Conservation (phyloP, 37 sponge, comb jelly and placozoan species). For the Chondrilla cf. caribensis region DNA sequence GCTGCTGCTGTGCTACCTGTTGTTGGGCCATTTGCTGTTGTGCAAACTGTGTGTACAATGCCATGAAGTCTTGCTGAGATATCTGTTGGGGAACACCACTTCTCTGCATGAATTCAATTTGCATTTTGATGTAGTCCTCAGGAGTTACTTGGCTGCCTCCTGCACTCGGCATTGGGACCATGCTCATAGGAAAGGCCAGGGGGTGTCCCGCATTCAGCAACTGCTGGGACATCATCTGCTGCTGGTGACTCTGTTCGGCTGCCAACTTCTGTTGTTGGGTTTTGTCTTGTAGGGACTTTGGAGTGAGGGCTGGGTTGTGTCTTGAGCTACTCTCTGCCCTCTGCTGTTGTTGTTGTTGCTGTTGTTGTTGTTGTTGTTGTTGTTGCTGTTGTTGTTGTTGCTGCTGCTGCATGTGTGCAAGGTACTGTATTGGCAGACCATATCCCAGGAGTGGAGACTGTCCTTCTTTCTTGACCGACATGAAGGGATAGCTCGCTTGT, state of each 20-base stretch:
- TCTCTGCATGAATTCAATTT: conserved; percentile 23
- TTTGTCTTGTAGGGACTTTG: not conserved
- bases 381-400: conserved; percentile 33
- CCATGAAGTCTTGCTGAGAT: conserved; percentile 8
- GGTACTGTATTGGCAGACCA: not conserved
- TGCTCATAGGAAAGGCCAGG: conserved; percentile 6
- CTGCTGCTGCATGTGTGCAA: conserved; percentile 6
- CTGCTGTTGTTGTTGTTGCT: conserved; percentile 19
- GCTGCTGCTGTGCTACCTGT: conserved; percentile 35
- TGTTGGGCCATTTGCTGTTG: conserved; percentile 32
- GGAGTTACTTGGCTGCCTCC: not conserved
- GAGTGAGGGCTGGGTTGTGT: not conserved
- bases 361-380: conserved; percentile 33
- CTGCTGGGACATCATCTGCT: not conserved
- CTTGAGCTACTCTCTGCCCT: not conserved
- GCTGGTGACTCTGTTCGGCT: conserved; percentile 7
- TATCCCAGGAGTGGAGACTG: not conserved
- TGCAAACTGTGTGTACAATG: not conserved
- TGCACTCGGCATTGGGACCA: conserved; percentile 5
- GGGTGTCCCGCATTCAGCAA: conserved; percentile 7
- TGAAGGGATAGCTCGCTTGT: not conserved
- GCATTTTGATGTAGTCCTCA: conserved; percentile 21
- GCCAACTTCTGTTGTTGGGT: not conserved
- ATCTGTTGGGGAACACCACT: not conserved
- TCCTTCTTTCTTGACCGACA: not conserved